Evolutionary conservation across 2,888 invertebrate species (phyloP), one percentile per base, ranked within the genome.

Genomic region (Malachius bipustulatus): DNA sequence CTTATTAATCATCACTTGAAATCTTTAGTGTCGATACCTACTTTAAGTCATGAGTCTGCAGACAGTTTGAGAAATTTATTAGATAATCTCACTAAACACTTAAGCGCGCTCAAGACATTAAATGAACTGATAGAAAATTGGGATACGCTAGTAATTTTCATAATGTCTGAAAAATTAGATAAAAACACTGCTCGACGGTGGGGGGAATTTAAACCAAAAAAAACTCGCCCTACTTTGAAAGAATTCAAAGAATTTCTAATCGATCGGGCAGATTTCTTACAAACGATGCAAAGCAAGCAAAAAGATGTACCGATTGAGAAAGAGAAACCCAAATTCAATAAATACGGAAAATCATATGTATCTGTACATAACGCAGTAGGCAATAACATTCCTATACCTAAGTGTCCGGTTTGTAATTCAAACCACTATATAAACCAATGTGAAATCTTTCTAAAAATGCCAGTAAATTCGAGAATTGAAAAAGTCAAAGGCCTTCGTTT

Each of bases 1-100:
- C 40, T 47, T 14, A 45, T 46, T 8, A 33, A 49, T 15, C 43
- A 36, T 10, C 47, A 49, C 31, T 16, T 46, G 9, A 38, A 35
- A 12, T 31, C 39, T 14, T 30, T 47, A 14, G 34, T 47, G n/a
- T 30, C 42, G 4, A 35, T 47, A 16, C 31, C 36, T n/a, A n/a
- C n/a, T n/a, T n/a, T n/a, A n/a, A n/a, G n/a, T n/a, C n/a, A n/a
- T n/a, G n/a, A n/a, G 13, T 6, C 30, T n/a, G 32, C 41, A n/a
- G 30, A 10, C 30, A 37, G 14, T 31, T 49, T 14, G 29, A 44
- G 15, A 32, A 41, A 15, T 36, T 50, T 9, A 35, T 45, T 13
- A 39, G 35, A 35, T 30, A 44, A 24, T 15, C 31, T 19, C 24
- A 44, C 8, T 35, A 45, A 34, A 37, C 39, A 4, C 39, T 49